A percentile compares a stretch with the other conserved stretches of the same genome.
Conservation (phyloP, 1,140 invertebrate species). For the Pemphigus obesinymphae region DNA sequence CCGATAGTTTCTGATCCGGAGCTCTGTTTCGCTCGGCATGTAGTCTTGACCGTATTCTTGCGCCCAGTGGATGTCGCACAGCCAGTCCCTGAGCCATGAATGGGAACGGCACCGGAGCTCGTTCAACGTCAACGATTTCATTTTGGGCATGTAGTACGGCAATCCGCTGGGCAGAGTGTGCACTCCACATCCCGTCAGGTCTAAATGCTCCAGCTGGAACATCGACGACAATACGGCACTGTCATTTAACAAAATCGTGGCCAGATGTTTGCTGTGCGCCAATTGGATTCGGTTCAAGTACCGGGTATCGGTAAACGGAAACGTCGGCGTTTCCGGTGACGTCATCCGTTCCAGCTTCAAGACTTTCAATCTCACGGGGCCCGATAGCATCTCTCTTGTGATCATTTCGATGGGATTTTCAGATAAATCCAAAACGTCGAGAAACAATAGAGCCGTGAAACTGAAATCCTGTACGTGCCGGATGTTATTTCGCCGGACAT, state of each 20-base stretch:
- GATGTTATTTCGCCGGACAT: background rate
- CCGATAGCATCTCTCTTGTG: background rate
- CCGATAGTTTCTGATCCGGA: background rate
- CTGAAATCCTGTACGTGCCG: background rate
- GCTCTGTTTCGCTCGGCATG: background rate
- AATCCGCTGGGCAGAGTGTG: background rate
- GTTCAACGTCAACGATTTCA: background rate
- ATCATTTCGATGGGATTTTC: slow-evolving; percentile 25
- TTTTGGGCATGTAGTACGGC: background rate
- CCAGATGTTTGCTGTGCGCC: background rate
- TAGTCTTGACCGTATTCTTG: background rate
- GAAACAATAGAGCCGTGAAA: background rate
- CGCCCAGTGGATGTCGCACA: background rate
- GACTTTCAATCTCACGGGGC: background rate
- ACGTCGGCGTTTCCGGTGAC: background rate
- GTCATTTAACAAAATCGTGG: background rate
- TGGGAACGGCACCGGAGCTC: background rate
- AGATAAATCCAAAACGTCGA: slow-evolving; percentile 18
- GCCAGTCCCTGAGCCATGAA: slow-evolving; percentile 20
- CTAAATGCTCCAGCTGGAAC: slow-evolving; percentile 15
- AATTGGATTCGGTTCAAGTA: background rate
- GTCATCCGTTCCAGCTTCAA: background rate
- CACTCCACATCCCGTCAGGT: background rate
- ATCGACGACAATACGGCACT: background rate
- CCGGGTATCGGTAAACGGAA: slow-evolving; percentile 29